Evolutionary conservation across 2,888 invertebrate genomes (phyloP).

Genomic region (Branchipolynoe longqiensis): DNA sequence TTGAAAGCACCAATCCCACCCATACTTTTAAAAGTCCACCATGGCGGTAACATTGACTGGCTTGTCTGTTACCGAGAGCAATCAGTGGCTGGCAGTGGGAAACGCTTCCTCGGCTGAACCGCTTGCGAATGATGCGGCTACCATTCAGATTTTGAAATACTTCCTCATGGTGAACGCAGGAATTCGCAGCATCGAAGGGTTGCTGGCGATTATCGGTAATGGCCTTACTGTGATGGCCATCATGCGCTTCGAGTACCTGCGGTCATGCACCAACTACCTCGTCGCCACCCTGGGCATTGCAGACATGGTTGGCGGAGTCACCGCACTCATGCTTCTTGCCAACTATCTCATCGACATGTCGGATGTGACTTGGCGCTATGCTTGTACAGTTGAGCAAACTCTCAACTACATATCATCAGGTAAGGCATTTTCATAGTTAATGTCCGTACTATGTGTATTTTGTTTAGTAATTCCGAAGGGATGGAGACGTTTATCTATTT

Average conservation of each 20-base stretch:
- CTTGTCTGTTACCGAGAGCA: background rate
- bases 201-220: background rate
- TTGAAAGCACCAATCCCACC: too few relatives aligned
- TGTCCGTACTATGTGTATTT: too few relatives aligned
- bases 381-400: too few relatives aligned
- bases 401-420: too few relatives aligned
- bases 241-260: background rate
- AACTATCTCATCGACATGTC: background rate
- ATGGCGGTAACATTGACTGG: background rate
- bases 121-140: too few relatives aligned
- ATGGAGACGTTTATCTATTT: too few relatives aligned
- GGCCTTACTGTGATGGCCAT: background rate
- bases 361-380: background rate
- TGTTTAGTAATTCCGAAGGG: too few relatives aligned
- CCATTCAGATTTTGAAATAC: too few relatives aligned
- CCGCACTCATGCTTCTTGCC: background rate
- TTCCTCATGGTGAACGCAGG: background rate
- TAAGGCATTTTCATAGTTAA: too few relatives aligned
- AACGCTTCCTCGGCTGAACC: too few relatives aligned
- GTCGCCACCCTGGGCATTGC: background rate
- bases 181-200: background rate
- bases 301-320: background rate
- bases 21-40: too few relatives aligned
- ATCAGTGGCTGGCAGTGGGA: background rate
- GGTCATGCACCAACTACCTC: constrained; percentile 17